Conservation (phyloP, 2,797 vertebrate genomes). For the Sebastes nivosus region DNA sequence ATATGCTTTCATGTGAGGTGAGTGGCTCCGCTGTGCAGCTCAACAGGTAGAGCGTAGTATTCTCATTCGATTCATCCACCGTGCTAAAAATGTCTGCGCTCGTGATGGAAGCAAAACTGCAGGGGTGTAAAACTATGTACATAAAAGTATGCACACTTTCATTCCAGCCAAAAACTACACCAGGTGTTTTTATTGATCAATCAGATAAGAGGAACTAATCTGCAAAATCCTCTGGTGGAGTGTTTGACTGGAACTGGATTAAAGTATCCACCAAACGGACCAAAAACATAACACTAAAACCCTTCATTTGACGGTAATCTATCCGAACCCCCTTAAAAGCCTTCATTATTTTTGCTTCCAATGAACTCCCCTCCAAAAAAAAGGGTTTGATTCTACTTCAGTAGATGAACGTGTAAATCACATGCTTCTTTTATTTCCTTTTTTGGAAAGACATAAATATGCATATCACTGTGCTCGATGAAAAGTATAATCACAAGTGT, state of each 20-base stretch:
- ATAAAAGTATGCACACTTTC: neutral
- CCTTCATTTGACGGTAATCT: slow-evolving; percentile 9
- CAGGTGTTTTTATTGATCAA: slow-evolving; percentile 30
- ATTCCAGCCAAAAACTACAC: neutral
- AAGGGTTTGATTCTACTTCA: neutral
- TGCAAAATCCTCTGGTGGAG: neutral
- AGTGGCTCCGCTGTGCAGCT: neutral
- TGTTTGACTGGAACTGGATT: slow-evolving; percentile 31
- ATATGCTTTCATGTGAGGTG: neutral
- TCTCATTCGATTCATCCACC: slow-evolving; percentile 4
- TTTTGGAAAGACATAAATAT: slow-evolving; percentile 55
- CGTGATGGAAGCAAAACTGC: neutral
- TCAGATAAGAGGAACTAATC: slow-evolving; percentile 29
- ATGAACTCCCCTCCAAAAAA: neutral
- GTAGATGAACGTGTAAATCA: slow-evolving; percentile 12
- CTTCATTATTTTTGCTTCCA: neutral
- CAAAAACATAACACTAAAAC: neutral
- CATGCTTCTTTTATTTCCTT: neutral
- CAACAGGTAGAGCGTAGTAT: neutral
- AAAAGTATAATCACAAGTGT: slow-evolving; percentile 63
- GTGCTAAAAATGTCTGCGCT: neutral
- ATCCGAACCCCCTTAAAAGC: slow-evolving; percentile 7
- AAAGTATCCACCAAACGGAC: slow-evolving; percentile 10
- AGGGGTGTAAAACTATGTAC: neutral
- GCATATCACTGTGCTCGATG: slow-evolving; percentile 43